phyloP scores from a whole-genome alignment of 2,888 invertebrate genomes.

The Callyntrura sp. region DNA sequence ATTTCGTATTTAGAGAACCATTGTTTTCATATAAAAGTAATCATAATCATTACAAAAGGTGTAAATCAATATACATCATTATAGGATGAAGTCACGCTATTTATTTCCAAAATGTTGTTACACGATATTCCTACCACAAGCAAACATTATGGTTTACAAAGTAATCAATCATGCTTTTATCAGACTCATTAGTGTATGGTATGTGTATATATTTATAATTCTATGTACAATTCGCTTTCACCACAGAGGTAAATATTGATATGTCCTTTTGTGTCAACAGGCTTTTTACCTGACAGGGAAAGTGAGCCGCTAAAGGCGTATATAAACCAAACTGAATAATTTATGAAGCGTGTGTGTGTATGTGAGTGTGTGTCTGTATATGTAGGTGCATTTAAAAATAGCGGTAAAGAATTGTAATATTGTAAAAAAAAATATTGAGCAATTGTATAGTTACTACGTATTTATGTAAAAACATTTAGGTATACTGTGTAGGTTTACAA shows the following conservation, averaged over 20 bases:
- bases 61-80: neutral
- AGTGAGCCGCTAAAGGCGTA: too few species aligned
- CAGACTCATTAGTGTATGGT: neutral
- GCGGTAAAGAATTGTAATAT: too few species aligned
- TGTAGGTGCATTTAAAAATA: too few species aligned
- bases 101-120: too few species aligned
- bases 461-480: too few species aligned
- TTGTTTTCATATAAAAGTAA: too few species aligned
- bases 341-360: neutral
- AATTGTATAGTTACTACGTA: too few species aligned
- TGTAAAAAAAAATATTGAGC: too few species aligned
- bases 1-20: too few species aligned
- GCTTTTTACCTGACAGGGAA: too few species aligned
- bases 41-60: neutral
- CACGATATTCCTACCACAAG: neutral
- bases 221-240: slow-evolving; percentile 26
- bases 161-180: slow-evolving; percentile 14
- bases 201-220: neutral
- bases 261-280: neutral
- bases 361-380: neutral
- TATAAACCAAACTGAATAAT: neutral
- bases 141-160: neutral
- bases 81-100: neutral
- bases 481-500: too few species aligned
- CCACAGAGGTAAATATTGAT: neutral